A percentile compares a stretch with the other conserved stretches of the same genome.
phyloP scores from a whole-genome alignment of 2,888 invertebrate species.

The Arctia plantaginis region DNA sequence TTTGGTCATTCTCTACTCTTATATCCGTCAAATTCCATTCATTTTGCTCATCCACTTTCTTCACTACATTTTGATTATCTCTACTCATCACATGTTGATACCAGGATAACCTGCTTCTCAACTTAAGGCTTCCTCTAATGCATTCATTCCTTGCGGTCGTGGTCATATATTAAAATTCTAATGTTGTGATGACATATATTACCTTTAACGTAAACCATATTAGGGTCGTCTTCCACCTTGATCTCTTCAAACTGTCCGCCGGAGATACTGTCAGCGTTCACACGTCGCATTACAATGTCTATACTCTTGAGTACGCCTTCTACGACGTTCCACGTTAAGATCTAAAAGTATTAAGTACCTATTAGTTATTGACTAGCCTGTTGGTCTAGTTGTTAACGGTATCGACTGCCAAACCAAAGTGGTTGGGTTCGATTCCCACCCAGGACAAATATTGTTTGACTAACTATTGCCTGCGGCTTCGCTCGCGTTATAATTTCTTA shows the following conservation, averaged over 20 bases:
- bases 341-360: slow-evolving; percentile 49
- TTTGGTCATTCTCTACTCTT: too few relatives aligned
- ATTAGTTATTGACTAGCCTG: background rate
- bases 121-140: too few relatives aligned
- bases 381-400: background rate
- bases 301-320: slow-evolving; percentile 70
- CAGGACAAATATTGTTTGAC: background rate
- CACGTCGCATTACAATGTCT: slow-evolving; percentile 65
- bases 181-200: background rate
- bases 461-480: too few relatives aligned
- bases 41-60: too few relatives aligned
- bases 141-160: too few relatives aligned
- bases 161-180: too few relatives aligned
- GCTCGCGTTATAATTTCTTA: too few relatives aligned
- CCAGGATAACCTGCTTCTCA: too few relatives aligned
- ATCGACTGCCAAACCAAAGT: background rate
- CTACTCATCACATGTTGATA: too few relatives aligned
- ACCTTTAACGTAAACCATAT: slow-evolving; percentile 72
- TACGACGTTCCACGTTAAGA: slow-evolving; percentile 72
- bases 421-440: background rate
- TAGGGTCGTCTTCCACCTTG: slow-evolving; percentile 61
- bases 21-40: too few relatives aligned
- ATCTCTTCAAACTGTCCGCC: slow-evolving; percentile 67
- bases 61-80: too few relatives aligned
- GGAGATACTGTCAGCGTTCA: slow-evolving; percentile 64